Base-by-base conservation (phyloP, 53 echinoderm and acorn worm genomes). In the Apostichopus leukothele region DNA sequence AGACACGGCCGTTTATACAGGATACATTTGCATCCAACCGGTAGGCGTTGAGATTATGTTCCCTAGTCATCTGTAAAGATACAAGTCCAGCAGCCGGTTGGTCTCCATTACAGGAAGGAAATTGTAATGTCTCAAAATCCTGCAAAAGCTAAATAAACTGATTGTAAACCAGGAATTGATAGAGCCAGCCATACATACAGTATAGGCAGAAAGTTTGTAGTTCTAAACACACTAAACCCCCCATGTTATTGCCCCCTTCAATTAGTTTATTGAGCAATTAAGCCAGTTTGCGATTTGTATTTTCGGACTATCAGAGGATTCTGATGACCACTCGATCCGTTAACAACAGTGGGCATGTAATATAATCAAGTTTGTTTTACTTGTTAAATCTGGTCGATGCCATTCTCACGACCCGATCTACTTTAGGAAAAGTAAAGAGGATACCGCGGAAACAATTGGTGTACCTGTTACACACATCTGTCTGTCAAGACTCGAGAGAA, bases 61-160 rank as follows among this genome's bases (percentile, higher is more conserved):
- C 11, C 12, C 11, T 13, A 63, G 3, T 16, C 63, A 63, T 11
- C 63, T 63, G 63, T 63, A 9, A 63, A 63, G 63, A 63, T 63
- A 9, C 8, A 16, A 63, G 11, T 63, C 63, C 63, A 63, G 63
- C 12, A 63, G 63, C 63, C 63, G 16, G 63, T 63, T 9, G 63
- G 16, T 63, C 63, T 16, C 16, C 9, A 16, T 7, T 63, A 63
- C 63, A 77, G 77, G 77, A 79, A 79, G 79, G 79, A 79, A 79
- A 52, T 79, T 52, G 19, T 79, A 10, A 79, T 52, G 79, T 79
- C 18, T 54, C 51, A 79, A 79, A 50, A 52, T 16, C 8, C 63
- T 63, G 12, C 16, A 61, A 61, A 61, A 61, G 10, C 9, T 61
- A 39, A 39, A 39, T 39, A 39, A 39, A 3, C 39, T 39, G 39